These are phyloP conservation scores for Salticus scenicus DNA, from an alignment of 2,888 invertebrate species.

Conservation along the genomic window DNA sequence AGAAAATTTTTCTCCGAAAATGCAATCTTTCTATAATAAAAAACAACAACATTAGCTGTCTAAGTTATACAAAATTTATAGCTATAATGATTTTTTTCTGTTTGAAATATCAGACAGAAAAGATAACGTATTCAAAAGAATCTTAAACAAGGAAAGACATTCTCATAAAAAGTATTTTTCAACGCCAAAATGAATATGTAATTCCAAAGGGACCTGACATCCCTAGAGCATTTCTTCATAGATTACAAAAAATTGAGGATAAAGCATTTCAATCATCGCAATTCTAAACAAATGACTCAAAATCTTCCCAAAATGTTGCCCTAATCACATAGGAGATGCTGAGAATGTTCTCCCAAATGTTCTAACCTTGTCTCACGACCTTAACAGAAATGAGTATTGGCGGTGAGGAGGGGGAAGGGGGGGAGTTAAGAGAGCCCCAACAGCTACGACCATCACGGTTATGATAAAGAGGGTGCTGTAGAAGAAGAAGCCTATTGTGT, in stretches of 20 bases:
- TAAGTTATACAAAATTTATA: too few relatives aligned
- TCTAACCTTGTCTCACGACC: conserved; percentile 15
- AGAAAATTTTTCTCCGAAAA: too few relatives aligned
- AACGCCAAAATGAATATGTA: too few relatives aligned
- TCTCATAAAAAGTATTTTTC: too few relatives aligned
- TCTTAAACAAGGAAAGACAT: too few relatives aligned
- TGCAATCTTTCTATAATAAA: too few relatives aligned
- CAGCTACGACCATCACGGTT: background rate
- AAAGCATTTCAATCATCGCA: background rate
- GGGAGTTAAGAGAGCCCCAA: background rate
- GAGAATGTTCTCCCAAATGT: background rate
- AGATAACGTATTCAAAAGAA: too few relatives aligned
- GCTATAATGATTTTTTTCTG: too few relatives aligned
- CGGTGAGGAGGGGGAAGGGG: background rate
- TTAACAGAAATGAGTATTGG: conserved; percentile 1
- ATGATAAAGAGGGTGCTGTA: background rate
- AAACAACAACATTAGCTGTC: too few relatives aligned
- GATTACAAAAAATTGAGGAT: background rate
- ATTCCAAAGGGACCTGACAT: too few relatives aligned
- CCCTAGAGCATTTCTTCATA: too few relatives aligned
- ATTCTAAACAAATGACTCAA: background rate
- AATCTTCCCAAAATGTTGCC: background rate
- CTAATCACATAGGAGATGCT: background rate
- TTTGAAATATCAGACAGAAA: too few relatives aligned
- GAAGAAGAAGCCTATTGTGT: background rate